Evolutionary conservation across 2,888 invertebrate species (phyloP).

Genomic region (Epirrhoe alternata): DNA sequence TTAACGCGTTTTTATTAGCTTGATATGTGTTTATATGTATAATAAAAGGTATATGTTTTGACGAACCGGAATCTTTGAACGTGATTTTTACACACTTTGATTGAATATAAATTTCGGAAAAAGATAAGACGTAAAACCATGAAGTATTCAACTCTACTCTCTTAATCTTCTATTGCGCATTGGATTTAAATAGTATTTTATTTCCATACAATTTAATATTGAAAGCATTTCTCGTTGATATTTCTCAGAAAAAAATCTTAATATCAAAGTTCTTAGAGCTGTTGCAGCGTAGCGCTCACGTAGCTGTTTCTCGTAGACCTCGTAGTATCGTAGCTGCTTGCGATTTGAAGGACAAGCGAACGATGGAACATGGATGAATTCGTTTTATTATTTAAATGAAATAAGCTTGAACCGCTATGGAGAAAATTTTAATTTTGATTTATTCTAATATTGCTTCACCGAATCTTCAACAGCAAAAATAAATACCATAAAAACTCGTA

Average conservation of each 20-base stretch:
- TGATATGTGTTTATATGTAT: too few relatives aligned
- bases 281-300: conserved; percentile 18
- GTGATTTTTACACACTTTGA: too few relatives aligned
- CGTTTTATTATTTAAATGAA: not conserved
- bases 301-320: conserved; percentile 16
- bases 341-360: not conserved
- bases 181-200: not conserved
- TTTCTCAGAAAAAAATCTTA: not conserved
- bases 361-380: too few relatives aligned
- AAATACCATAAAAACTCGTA: conserved; percentile 25
- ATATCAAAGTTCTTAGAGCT: not conserved
- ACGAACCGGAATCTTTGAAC: too few relatives aligned
- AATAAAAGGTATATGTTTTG: too few relatives aligned
- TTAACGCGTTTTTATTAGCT: not conserved
- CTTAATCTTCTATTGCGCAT: not conserved
- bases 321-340: conserved; percentile 4
- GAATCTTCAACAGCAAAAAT: conserved; percentile 19
- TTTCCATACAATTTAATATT: not conserved
- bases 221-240: not conserved
- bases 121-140: too few relatives aligned
- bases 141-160: not conserved
- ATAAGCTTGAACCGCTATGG: too few relatives aligned
- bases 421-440: not conserved
- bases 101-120: too few relatives aligned
- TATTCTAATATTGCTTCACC: not conserved